Percentiles rank a stretch among this genome's conserved stretches.
Conservation (phyloP, 2,113 vertebrate species). For the Piaya cayana region DNA sequence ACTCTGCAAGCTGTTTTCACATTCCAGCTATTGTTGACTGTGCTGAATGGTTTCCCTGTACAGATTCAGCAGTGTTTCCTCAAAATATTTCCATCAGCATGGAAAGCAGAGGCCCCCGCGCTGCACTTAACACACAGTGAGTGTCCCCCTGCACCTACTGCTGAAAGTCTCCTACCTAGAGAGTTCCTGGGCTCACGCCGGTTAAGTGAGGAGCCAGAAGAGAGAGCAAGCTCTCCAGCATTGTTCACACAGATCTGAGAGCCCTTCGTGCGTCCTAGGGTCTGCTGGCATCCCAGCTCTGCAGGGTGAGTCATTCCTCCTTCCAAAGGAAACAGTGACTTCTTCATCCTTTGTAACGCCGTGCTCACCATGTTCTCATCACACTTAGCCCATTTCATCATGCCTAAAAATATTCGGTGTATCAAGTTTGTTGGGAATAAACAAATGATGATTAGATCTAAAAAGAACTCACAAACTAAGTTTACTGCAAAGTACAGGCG, state of each 20-base stretch:
- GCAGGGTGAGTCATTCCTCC: neutral
- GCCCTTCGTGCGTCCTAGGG: neutral
- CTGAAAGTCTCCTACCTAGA: fast-evolving
- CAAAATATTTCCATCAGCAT: neutral
- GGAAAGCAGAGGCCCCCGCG: neutral
- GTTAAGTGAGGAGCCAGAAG: neutral
- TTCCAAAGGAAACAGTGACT: neutral
- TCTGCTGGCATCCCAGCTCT: neutral
- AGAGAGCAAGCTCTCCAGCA: neutral
- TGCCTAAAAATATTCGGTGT: slow-evolving; percentile 36
- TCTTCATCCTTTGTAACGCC: neutral
- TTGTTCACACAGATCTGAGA: neutral
- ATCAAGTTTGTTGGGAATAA: slow-evolving; percentile 38
- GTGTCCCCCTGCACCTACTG: neutral
- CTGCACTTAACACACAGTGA: fast-evolving
- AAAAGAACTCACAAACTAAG: neutral
- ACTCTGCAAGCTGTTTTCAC: neutral
- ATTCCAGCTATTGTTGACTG: neutral
- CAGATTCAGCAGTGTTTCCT: neutral
- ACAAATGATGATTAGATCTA: slow-evolving; percentile 26
- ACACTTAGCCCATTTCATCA: neutral
- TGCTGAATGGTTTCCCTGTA: neutral
- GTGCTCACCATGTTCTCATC: neutral
- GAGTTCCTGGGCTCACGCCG: neutral
- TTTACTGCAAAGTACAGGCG: neutral